phyloP scores from a whole-genome alignment of 2,797 vertebrate species.

The Darevskia mixta region DNA sequence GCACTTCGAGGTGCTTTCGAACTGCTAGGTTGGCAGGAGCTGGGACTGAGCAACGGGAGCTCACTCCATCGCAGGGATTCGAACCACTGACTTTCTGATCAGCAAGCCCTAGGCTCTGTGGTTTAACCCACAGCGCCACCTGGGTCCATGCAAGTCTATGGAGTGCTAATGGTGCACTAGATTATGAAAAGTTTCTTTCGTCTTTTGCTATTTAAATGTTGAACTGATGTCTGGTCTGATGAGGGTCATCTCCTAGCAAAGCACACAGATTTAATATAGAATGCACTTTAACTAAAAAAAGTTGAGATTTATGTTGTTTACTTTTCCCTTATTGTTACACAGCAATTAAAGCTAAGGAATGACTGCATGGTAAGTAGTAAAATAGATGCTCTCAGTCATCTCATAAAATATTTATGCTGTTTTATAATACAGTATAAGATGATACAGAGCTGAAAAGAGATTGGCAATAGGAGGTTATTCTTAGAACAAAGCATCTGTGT shows the following conservation, averaged over 20 bases:
- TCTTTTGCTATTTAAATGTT: conserved; percentile 50
- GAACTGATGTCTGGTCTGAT: conserved; percentile 26
- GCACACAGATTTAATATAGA: conserved; percentile 61
- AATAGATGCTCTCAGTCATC: conserved; percentile 75
- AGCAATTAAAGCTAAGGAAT: conserved; percentile 76
- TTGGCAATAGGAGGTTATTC: conserved; percentile 74
- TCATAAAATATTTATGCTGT: conserved; percentile 81
- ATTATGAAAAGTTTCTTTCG: conserved; percentile 42
- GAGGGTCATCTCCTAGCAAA: conserved; percentile 53
- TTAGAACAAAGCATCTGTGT: conserved; percentile 76
- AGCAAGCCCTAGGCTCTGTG: no score
- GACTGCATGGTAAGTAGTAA: conserved; percentile 74
- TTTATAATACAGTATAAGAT: conserved; percentile 77
- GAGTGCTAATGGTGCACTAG: conserved; percentile 30
- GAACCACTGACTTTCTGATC: no score
- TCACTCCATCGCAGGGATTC: no score
- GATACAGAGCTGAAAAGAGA: conserved; percentile 70
- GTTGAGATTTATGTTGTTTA: conserved; percentile 66
- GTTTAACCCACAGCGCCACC: no score
- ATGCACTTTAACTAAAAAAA: conserved; percentile 67
- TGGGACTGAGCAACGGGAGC: no score
- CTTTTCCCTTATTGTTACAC: conserved; percentile 73
- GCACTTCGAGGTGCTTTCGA: no score
- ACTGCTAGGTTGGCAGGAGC: no score
- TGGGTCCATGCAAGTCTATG: neutral